Evolutionary conservation across 2,888 invertebrate genomes (phyloP).

Genomic region (Rhagium mordax): DNA sequence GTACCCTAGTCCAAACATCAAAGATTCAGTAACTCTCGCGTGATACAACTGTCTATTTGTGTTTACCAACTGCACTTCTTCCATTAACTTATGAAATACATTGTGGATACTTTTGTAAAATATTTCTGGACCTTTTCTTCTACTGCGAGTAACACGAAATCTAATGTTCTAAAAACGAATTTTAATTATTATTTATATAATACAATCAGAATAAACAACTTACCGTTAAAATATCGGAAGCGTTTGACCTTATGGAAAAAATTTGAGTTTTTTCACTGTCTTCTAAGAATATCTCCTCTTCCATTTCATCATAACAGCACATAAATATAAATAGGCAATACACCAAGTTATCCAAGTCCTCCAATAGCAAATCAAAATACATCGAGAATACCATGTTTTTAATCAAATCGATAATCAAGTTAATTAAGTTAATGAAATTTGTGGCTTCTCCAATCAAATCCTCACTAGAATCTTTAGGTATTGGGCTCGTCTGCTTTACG

Average conservation of each 20-base stretch:
- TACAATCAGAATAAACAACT: conserved; percentile 8
- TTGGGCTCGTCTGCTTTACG: conserved; percentile 41
- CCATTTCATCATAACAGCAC: conserved; percentile 49
- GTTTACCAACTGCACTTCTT: conserved; percentile 41
- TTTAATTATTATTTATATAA: not conserved
- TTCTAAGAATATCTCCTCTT: conserved; percentile 46
- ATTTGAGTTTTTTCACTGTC: conserved; percentile 41
- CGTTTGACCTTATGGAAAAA: conserved; percentile 41
- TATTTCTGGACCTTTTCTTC: conserved; percentile 35
- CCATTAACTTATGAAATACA: conserved; percentile 48
- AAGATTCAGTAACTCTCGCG: conserved; percentile 49
- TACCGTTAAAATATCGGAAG: conserved; percentile 49
- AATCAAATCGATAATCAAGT: conserved; percentile 47
- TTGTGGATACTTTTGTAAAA: conserved; percentile 49
- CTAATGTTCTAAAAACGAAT: conserved; percentile 13
- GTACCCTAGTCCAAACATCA: conserved; percentile 54
- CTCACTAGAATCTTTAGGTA: conserved; percentile 49
- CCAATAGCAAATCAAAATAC: conserved; percentile 50
- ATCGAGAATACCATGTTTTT: conserved; percentile 48
- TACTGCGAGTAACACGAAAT: not conserved
- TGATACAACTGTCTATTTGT: conserved; percentile 43
- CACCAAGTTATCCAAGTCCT: conserved; percentile 53
- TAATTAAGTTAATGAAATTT: conserved; percentile 50
- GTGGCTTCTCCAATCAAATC: conserved; percentile 41
- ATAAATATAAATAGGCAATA: conserved; percentile 54